Evolutionary conservation across 1,140 invertebrate genomes (phyloP).

Genomic region (Agrypnia vestita): DNA sequence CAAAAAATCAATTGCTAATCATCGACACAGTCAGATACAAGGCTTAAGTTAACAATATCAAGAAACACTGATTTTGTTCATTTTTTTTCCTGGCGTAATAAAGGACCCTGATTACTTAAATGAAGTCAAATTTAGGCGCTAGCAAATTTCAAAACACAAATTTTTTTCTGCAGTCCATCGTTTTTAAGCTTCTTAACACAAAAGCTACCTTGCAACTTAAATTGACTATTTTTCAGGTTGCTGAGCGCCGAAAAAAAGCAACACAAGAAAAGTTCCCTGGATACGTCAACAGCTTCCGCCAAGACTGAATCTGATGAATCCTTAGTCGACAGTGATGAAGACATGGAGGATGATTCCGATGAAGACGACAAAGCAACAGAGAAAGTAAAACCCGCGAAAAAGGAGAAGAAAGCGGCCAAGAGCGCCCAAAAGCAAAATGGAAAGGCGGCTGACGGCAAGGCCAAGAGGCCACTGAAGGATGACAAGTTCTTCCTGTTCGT

Average conservation of each 20-base stretch:
- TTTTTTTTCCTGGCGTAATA: too few relatives aligned
- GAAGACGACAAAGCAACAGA: background rate
- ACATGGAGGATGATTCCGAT: slow-evolving; percentile 12
- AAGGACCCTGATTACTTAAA: too few relatives aligned
- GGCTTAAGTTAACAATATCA: too few relatives aligned
- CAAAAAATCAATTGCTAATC: too few relatives aligned
- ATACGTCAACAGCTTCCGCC: background rate
- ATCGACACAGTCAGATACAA: too few relatives aligned
- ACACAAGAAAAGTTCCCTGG: slow-evolving; percentile 2
- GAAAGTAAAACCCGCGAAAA: background rate
- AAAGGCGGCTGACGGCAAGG: slow-evolving; percentile 28
- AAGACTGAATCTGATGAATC: slow-evolving; percentile 34
- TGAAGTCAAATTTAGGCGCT: too few relatives aligned
- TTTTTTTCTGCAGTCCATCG: too few relatives aligned
- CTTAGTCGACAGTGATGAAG: slow-evolving; percentile 1
- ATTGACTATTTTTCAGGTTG: slow-evolving; percentile 3
- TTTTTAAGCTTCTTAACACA: too few relatives aligned
- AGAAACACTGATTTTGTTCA: too few relatives aligned
- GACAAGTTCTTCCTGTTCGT: slow-evolving; percentile 68
- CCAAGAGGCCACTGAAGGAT: slow-evolving; percentile 23
- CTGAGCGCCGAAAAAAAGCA: slow-evolving; percentile 16
- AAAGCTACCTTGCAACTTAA: background rate
- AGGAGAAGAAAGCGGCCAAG: slow-evolving; percentile 35
- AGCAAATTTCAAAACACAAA: too few relatives aligned
- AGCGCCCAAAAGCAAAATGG: slow-evolving; percentile 18